Percentiles rank a stretch among this genome's conserved stretches.
These are phyloP conservation scores for Rapana venosa DNA, from an alignment of 2,888 invertebrate species.

Conservation along the genomic window DNA sequence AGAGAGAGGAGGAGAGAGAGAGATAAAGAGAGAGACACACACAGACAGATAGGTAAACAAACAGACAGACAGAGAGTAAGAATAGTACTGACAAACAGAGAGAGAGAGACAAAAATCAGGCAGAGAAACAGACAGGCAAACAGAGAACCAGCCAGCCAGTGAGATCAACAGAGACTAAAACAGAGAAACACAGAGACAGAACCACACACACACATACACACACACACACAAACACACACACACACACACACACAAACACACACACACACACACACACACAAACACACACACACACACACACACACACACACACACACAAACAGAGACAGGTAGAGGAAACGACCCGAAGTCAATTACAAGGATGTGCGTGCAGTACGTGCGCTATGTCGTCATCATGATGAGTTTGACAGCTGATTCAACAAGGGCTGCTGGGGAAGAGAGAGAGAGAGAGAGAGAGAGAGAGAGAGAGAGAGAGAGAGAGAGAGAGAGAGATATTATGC, in stretches of 20 bases:
- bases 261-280: too few relatives aligned
- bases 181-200: neutral
- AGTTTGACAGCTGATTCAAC: too few relatives aligned
- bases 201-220: too few relatives aligned
- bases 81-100: neutral
- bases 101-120: conserved; percentile 13
- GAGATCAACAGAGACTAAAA: neutral
- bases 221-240: too few relatives aligned
- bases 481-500: neutral
- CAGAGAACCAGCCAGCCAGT: neutral
- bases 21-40: neutral
- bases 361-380: too few relatives aligned
- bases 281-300: too few relatives aligned
- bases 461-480: neutral
- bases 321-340: neutral
- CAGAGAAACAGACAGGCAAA: neutral
- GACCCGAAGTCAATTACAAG: too few relatives aligned
- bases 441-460: conserved; percentile 17
- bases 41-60: neutral
- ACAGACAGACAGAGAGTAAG: conserved; percentile 15
- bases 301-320: neutral
- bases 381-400: neutral
- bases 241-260: too few relatives aligned
- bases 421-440: neutral
- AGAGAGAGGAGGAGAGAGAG: neutral